Conservation (phyloP, 2,888 invertebrate genomes). For the Teleiodes luculella region DNA sequence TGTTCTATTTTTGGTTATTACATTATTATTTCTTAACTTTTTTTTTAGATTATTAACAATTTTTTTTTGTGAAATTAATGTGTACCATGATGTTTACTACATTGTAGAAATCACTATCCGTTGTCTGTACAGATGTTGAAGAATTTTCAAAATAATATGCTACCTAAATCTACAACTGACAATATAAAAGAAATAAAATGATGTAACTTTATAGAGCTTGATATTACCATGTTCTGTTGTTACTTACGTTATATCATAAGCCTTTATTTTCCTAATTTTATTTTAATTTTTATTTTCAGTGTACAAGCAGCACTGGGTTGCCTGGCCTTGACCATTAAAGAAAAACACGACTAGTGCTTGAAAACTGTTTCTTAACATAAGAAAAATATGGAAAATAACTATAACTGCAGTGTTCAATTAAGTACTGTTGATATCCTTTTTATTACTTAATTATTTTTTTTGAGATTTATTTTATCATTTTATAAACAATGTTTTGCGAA, state of each 20-base stretch:
- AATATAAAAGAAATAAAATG: too few species aligned
- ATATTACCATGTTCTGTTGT: too few species aligned
- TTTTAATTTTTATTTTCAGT: slow-evolving; percentile 53
- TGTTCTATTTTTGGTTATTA: not conserved
- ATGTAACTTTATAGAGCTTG: too few species aligned
- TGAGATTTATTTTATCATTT: slow-evolving; percentile 25
- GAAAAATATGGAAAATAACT: slow-evolving; percentile 11
- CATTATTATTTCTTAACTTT: not conserved
- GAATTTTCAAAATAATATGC: too few species aligned
- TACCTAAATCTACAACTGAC: too few species aligned
- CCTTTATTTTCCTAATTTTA: slow-evolving; percentile 8
- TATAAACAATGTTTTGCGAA: slow-evolving; percentile 25
- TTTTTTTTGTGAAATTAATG: too few species aligned
- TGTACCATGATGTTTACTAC: too few species aligned
- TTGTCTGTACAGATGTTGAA: too few species aligned
- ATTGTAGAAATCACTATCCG: too few species aligned
- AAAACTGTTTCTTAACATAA: slow-evolving; percentile 10
- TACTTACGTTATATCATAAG: too few species aligned
- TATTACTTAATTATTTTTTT: slow-evolving; percentile 27
- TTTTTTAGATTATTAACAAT: too few species aligned
- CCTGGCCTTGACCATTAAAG: slow-evolving; percentile 50
- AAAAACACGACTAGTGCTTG: slow-evolving; percentile 53
- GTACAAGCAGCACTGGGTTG: slow-evolving; percentile 61
- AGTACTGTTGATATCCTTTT: slow-evolving; percentile 46
- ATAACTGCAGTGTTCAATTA: slow-evolving; percentile 49